Evolutionary conservation across 2,113 vertebrate genomes (phyloP).

Genomic region (Daubentonia madagascariensis): DNA sequence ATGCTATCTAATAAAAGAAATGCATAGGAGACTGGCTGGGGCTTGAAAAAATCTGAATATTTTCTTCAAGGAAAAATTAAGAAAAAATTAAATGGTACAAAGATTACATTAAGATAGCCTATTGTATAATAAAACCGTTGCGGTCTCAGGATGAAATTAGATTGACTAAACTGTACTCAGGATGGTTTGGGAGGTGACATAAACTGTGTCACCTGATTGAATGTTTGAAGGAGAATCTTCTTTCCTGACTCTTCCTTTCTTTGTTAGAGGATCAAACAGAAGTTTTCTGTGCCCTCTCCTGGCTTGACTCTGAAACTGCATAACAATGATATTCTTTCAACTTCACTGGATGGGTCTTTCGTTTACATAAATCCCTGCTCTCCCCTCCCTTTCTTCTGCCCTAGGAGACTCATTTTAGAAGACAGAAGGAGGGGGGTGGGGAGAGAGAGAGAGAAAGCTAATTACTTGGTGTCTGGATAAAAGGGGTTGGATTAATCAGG

Average conservation of each 20-base stretch:
- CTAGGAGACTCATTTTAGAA: background rate
- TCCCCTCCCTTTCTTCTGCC: background rate
- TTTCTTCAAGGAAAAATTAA: conserved; percentile 5
- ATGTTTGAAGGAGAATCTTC: background rate
- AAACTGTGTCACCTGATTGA: background rate
- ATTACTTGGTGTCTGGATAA: background rate
- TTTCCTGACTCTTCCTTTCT: background rate
- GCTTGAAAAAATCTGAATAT: background rate
- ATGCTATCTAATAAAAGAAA: background rate
- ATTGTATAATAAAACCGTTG: background rate
- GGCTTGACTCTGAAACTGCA: conserved; percentile 23
- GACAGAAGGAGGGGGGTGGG: no score
- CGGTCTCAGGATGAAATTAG: background rate
- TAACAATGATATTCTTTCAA: background rate
- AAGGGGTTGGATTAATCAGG: background rate
- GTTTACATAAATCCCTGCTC: background rate
- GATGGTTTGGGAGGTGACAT: background rate
- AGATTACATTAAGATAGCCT: background rate
- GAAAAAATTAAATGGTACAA: background rate
- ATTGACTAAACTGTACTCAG: background rate
- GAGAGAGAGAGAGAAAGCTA: background rate
- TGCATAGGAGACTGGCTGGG: background rate
- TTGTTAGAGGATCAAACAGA: background rate
- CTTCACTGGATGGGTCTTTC: background rate
- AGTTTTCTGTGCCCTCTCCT: conserved; percentile 1